These are phyloP conservation scores for Sipunculus nudus DNA, from an alignment of 2,888 invertebrate genomes.

Conservation along the genomic window DNA sequence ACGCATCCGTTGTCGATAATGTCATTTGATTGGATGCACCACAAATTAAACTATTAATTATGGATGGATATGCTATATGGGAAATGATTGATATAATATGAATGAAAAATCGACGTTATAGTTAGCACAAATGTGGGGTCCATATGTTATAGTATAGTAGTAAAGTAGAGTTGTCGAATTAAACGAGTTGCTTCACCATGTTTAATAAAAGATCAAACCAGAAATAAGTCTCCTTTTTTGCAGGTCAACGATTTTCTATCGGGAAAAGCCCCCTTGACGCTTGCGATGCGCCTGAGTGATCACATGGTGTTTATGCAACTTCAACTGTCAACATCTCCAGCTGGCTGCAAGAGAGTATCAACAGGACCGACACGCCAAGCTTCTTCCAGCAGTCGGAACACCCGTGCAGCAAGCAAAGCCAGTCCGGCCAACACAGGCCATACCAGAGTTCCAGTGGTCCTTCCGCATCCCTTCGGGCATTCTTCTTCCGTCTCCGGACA, in stretches of 20 bases:
- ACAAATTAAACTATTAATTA: no score
- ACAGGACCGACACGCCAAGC: constrained; percentile 40
- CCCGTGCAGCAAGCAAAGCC: neutral
- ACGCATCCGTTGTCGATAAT: no score
- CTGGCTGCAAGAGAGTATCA: constrained; percentile 16
- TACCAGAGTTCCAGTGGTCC: neutral
- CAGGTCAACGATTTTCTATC: constrained; percentile 93
- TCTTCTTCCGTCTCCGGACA: neutral
- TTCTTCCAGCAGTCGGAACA: constrained; percentile 16
- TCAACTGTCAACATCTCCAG: constrained; percentile 79
- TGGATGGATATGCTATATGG: no score
- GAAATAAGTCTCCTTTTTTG: constrained; percentile 39
- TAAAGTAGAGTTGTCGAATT: no score
- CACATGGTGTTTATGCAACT: constrained; percentile 98
- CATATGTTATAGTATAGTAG: no score
- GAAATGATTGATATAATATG: no score
- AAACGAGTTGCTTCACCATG: no score
- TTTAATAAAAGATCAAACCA: no score
- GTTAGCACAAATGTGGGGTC: no score
- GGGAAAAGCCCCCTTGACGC: constrained; percentile 90
- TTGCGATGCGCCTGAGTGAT: constrained; percentile 94
- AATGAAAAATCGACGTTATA: no score
- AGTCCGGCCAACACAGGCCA: neutral
- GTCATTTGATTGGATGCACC: no score
- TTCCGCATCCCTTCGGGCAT: neutral